These are phyloP conservation scores for Oryzias melastigma DNA, from an alignment of 2,113 vertebrate species.

Conservation along the genomic window DNA sequence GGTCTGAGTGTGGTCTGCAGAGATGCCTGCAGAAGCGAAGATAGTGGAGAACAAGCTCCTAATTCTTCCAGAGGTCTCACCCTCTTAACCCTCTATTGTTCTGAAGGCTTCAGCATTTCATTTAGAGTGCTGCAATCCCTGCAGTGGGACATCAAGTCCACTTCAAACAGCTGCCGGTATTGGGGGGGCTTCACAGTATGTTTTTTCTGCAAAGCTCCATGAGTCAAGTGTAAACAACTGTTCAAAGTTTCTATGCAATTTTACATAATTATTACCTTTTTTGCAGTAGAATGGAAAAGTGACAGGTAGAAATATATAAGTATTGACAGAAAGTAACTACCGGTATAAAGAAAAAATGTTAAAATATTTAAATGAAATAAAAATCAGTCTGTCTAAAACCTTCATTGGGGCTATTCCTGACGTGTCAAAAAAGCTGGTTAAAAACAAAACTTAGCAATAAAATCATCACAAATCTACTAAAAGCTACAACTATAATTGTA, in stretches of 20 bases:
- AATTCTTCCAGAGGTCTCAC: slow-evolving; percentile 68
- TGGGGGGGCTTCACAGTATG: slow-evolving; percentile 18
- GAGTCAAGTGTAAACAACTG: background rate
- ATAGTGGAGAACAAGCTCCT: slow-evolving; percentile 65
- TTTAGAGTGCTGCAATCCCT: slow-evolving; percentile 35
- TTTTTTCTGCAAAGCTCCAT: slow-evolving; percentile 14
- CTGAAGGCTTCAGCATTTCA: slow-evolving; percentile 54
- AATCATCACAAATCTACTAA: too few relatives aligned
- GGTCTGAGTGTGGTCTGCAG: slow-evolving; percentile 41
- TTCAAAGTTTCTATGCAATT: background rate
- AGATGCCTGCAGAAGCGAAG: slow-evolving; percentile 61
- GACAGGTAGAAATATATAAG: background rate
- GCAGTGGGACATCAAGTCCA: slow-evolving; percentile 49
- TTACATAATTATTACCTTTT: background rate
- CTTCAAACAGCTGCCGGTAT: slow-evolving; percentile 54
- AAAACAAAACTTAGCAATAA: too few relatives aligned
- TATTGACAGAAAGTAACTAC: background rate
- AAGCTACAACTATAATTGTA: too few relatives aligned
- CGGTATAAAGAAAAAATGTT: background rate
- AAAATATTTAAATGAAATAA: too few relatives aligned
- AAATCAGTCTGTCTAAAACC: too few relatives aligned
- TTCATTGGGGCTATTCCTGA: too few relatives aligned
- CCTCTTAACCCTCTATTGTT: slow-evolving; percentile 72
- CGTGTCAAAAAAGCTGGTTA: too few relatives aligned
- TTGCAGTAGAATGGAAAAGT: background rate